A percentile compares a stretch with the other conserved stretches of the same genome.
These are phyloP conservation scores for Carlito syrichta DNA, from an alignment of 2,113 vertebrate species.

Conservation along the genomic window DNA sequence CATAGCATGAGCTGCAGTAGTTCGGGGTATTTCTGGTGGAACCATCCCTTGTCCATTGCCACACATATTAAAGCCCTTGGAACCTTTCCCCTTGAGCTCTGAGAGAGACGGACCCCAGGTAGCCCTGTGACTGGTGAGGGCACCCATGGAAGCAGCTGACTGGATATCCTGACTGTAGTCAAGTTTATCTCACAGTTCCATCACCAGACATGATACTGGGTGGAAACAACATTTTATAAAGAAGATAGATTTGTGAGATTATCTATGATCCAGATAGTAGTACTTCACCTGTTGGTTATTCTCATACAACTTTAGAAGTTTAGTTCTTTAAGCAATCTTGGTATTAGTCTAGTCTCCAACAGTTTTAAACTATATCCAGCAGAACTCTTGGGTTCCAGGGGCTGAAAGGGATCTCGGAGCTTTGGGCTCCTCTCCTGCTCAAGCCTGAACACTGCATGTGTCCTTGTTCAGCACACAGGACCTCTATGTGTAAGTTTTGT, in stretches of 20 bases:
- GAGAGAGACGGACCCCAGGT: accelerated
- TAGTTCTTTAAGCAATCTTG: not conserved
- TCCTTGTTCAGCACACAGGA: accelerated
- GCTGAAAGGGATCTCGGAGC: not conserved
- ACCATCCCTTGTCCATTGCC: not conserved
- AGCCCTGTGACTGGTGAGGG: accelerated
- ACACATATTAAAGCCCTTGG: accelerated
- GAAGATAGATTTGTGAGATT: not conserved
- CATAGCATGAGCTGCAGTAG: accelerated
- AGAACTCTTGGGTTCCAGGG: not conserved
- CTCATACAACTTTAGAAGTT: not conserved
- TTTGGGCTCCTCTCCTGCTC: accelerated
- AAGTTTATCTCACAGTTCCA: not conserved
- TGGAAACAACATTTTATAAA: not conserved
- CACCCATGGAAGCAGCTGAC: not conserved
- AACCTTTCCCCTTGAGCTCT: not conserved
- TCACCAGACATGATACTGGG: not conserved
- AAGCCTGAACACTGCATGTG: accelerated
- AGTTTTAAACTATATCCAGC: not conserved
- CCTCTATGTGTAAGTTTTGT: not conserved
- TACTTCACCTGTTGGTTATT: not conserved
- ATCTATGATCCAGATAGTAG: not conserved
- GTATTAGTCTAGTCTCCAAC: not conserved
- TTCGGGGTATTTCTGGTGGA: not conserved
- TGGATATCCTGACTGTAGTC: accelerated